Evolutionary conservation across 2,113 vertebrate species (phyloP), one percentile per base, ranked within the genome.

Genomic region (Lasiurus cinereus): DNA sequence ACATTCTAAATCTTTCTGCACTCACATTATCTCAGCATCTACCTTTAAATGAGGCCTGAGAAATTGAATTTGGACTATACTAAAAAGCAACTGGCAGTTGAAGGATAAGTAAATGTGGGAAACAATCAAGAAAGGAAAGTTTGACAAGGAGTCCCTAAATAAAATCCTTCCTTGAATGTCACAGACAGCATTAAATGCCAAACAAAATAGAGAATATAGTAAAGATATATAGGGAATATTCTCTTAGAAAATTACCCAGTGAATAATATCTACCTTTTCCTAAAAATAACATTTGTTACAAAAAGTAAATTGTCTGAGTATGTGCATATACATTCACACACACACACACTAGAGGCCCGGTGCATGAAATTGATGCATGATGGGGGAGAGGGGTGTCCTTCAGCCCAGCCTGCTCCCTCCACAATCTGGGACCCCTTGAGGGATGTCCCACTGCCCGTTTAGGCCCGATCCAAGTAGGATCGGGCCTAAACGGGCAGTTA

Each of bases 161-260:
- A 93, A 78, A 95, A 83, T 67, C n/a, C 36, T 86, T 64, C n/a
- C 54, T 83, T 76, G 69, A 92, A 78, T 88, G 76, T 95, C 92
- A 54, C 74, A 66, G 27, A 90, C 54, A 96, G 48, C 12, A 88
- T 66, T 39, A 77, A 67, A 54, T 84, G 76, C 62, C 87, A 94
- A 62, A 83, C 36, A 83, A 94, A 94, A 90, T 27, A 62, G n/a
- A 79, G 39, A 92, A 46, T 31, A 19, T 5, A 59, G 70, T 36
- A 69, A 64, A 62, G 29, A 79, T 66, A 50, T 29, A 11, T 14
- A 82, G 46, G 52, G 19, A 92, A 67, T 66, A 80, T 73, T 85
- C 24, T 88, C 84, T 62, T 33, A 70, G n/a, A 89, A 95, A 96
- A 78, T 66, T 82, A 39, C 73, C 19, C 22, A 36, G 56, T 54